Evolutionary conservation across 2,888 invertebrate genomes (phyloP).

Genomic region (Schrankia costaestrigalis): DNA sequence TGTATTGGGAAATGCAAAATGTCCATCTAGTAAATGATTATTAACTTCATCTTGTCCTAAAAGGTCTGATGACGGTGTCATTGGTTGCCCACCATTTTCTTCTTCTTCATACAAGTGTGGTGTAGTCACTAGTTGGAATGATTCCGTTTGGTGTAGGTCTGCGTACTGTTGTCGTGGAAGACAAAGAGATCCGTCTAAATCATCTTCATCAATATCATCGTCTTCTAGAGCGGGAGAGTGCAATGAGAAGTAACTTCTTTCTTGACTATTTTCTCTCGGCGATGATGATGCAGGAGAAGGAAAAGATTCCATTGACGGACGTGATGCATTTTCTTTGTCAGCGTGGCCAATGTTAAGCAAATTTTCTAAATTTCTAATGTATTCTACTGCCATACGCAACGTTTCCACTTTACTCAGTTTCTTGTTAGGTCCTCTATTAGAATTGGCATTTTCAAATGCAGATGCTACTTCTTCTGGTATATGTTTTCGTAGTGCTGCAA

Average conservation of each 20-base stretch:
- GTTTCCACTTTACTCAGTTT: constrained; percentile 95
- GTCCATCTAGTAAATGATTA: constrained; percentile 69
- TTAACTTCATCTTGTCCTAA: constrained; percentile 75
- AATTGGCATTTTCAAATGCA: constrained; percentile 83
- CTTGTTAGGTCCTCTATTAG: constrained; percentile 85
- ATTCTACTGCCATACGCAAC: constrained; percentile 93
- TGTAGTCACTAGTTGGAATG: constrained; percentile 82
- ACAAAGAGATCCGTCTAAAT: constrained; percentile 65
- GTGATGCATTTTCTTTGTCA: constrained; percentile 72
- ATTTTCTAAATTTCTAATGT: constrained; percentile 90
- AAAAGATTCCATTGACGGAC: constrained; percentile 69
- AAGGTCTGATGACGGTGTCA: constrained; percentile 74
- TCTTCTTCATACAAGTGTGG: constrained; percentile 82
- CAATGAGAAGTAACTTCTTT: constrained; percentile 71
- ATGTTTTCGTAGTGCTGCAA: constrained; percentile 91
- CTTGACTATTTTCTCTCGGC: constrained; percentile 75
- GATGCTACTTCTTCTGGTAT: constrained; percentile 91
- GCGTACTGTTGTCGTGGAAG: constrained; percentile 81
- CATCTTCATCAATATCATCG: constrained; percentile 71
- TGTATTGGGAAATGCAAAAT: constrained; percentile 74
- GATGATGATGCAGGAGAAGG: constrained; percentile 77
- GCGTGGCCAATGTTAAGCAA: constrained; percentile 85
- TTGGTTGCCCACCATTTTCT: constrained; percentile 78
- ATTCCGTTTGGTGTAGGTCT: constrained; percentile 80
- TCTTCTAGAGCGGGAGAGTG: constrained; percentile 72